Base-by-base conservation (phyloP, 1,140 invertebrate species). In the Micrasema minimum region DNA sequence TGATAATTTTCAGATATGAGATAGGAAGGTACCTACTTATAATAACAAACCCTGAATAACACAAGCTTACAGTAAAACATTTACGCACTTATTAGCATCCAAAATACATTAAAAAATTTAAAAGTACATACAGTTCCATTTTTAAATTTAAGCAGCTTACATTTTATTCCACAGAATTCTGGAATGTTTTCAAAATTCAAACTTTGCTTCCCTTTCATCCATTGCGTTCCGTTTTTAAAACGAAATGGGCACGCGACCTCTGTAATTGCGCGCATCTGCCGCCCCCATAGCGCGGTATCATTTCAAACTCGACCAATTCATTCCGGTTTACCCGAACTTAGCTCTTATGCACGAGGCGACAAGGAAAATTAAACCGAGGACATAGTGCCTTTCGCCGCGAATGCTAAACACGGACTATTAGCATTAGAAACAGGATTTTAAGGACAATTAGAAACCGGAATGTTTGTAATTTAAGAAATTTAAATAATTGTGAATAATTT, bases 181-280 rank as follows among this genome's bases (percentile, higher is more conserved):
- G 37, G 11, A 38, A 5, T 1, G 38, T 7, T 2, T 6, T 41
- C 1, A 1, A 41, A 41, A 41, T 41, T 41, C 10, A 57, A 57
- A 20, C 38, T 61, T 57, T 22, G 16, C n/a, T 9, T 61, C 43
- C 35, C 22, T 61, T 38, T 41, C 9, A 57, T n/a, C 20, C 12
- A 20, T 31, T 23, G 18, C 57, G 41, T 62, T 66, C 45, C 14
- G 46, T 38, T 51, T 66, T 50, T 73, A 73, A 69, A 72, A 69
- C 43, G 64, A 68, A 74, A 70, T 74, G 64, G 72, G 72, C 72
- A 74, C 72, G 72, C 72, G 72, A 74, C 72, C 72, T 53, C 68
- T 59, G 46, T 72, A 69, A 69, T 69, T 73, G 66, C 51, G 50
- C 62, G 66, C 72, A 74, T 74, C 72, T 74, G 72, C 72, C 72